Evolutionary conservation across 2,888 invertebrate species (phyloP).

Genomic region (Flabesymbios commensalis): DNA sequence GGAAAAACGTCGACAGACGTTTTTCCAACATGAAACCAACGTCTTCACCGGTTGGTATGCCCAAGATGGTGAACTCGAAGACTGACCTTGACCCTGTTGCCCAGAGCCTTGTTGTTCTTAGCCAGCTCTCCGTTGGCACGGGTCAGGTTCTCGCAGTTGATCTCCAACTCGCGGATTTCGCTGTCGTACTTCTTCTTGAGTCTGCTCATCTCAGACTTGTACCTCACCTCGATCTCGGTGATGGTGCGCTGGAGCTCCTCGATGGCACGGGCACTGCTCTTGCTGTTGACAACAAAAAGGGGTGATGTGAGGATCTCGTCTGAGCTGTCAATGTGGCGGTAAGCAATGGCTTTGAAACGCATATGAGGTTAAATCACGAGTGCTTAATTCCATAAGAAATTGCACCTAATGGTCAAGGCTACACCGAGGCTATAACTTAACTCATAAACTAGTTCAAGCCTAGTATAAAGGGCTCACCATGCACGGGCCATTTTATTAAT

Average conservation of each 20-base stretch:
- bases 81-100: conserved; percentile 79
- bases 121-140: conserved; percentile 69
- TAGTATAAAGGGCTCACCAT: too few relatives aligned
- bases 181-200: conserved; percentile 62
- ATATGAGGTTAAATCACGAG: too few relatives aligned
- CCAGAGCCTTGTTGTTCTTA: conserved; percentile 97
- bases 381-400: too few relatives aligned
- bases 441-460: too few relatives aligned
- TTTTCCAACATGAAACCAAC: too few relatives aligned
- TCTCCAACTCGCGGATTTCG: conserved; percentile 59
- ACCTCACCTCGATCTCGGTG: conserved; percentile 59
- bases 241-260: conserved; percentile 61
- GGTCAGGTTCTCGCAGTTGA: conserved; percentile 37
- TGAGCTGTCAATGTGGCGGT: neutral
- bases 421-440: too few relatives aligned
- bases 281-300: too few relatives aligned
- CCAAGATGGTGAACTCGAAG: too few relatives aligned
- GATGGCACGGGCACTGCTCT: conserved; percentile 59
- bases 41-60: too few relatives aligned
- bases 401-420: too few relatives aligned
- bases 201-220: conserved; percentile 59
- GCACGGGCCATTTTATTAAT: too few relatives aligned
- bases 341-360: neutral
- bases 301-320: neutral
- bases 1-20: too few relatives aligned